Conservation (phyloP, 2,888 invertebrate species). For the Allolobophora icterica region DNA sequence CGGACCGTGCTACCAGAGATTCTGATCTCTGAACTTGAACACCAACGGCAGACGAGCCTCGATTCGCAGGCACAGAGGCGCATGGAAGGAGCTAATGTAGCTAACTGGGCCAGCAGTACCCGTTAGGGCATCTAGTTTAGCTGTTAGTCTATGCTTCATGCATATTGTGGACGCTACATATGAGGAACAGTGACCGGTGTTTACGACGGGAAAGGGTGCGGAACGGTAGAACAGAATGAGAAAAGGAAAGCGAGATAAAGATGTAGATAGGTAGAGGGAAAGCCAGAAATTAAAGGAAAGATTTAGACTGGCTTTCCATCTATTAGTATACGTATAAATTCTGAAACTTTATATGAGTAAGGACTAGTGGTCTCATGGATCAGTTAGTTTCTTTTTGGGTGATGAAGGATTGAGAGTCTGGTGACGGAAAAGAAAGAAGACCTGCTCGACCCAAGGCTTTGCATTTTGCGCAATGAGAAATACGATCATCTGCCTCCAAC, state of each 20-base stretch:
- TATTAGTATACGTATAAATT: neutral
- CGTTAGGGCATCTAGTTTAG: no score
- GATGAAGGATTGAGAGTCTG: constrained; percentile 27
- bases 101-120: no score
- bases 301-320: neutral
- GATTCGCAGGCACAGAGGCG: no score
- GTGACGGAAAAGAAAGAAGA: constrained; percentile 45
- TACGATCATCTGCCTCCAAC: constrained; percentile 58
- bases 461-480: constrained; percentile 49
- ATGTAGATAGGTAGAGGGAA: no score
- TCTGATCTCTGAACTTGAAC: no score
- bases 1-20: no score
- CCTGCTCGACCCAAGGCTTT: constrained; percentile 50
- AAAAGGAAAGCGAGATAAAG: neutral
- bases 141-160: no score
- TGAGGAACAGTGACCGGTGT: neutral
- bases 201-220: neutral
- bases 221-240: neutral
- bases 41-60: no score
- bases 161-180: no score
- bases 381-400: neutral
- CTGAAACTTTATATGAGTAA: neutral
- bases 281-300: neutral
- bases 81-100: no score
- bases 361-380: neutral